A percentile compares a stretch with the other conserved stretches of the same genome.
Conservation (phyloP, 2,113 vertebrate species). For the Rhabdornis inornatus region DNA sequence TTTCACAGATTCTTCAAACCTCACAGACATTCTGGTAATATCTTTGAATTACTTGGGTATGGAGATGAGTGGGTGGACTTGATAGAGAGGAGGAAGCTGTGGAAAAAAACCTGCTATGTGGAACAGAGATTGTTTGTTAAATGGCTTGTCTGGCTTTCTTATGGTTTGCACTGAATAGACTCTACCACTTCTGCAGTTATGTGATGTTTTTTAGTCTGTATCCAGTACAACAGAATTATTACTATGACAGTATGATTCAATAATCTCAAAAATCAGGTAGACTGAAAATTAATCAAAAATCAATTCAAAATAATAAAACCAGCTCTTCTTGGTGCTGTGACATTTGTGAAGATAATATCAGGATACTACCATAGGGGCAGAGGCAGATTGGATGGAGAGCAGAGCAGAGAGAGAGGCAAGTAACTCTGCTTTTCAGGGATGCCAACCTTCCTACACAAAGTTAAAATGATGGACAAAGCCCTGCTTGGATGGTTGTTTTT, state of each 20-base stretch:
- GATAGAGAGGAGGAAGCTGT: not conserved
- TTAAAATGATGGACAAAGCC: not conserved
- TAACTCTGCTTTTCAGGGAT: not conserved
- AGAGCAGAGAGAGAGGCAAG: not conserved
- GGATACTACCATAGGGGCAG: rapidly evolving
- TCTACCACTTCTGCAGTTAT: not conserved
- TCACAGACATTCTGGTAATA: conserved; percentile 3
- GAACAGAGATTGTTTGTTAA: not conserved
- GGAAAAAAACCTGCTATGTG: not conserved
- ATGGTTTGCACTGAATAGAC: not conserved
- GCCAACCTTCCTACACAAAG: not conserved
- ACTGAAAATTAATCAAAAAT: not conserved
- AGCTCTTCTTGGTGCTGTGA: not conserved
- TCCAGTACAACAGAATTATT: not conserved
- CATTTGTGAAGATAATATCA: not conserved
- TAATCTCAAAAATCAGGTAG: not conserved
- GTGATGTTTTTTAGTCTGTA: not conserved
- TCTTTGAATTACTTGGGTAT: not conserved
- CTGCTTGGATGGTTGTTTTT: not conserved
- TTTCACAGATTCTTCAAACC: not conserved
- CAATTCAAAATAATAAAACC: not conserved
- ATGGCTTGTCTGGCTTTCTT: not conserved
- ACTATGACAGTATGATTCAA: not conserved
- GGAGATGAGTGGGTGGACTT: not conserved
- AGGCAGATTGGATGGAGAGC: not conserved